Percentiles rank a stretch among this genome's conserved stretches.
Evolutionary conservation across 2,888 invertebrate genomes (phyloP).

Genomic region (Cepaea hortensis): DNA sequence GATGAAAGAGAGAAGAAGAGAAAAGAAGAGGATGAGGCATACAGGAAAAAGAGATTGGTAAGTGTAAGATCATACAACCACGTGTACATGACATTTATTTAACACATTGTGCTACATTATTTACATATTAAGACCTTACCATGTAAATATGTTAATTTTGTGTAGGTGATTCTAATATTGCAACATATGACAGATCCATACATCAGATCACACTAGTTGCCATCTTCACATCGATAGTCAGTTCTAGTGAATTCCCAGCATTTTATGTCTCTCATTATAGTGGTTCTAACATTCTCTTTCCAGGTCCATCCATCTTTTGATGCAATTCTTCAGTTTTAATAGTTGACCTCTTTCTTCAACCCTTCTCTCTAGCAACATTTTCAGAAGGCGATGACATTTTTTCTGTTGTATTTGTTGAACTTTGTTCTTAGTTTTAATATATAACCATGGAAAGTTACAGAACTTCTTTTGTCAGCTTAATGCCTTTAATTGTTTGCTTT

Average conservation of each 20-base stretch:
- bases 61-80: slow-evolving; percentile 27
- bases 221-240: no score
- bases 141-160: no score
- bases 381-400: not conserved
- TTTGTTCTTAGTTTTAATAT: no score
- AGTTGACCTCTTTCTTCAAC: not conserved
- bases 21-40: slow-evolving; percentile 69
- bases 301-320: not conserved
- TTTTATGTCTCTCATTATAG: no score
- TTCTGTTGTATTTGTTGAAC: not conserved
- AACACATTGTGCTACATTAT: no score
- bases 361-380: not conserved
- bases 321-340: not conserved
- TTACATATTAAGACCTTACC: no score
- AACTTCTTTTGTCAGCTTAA: not conserved
- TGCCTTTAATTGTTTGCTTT: not conserved
- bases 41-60: slow-evolving; percentile 71
- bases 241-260: no score
- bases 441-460: not conserved
- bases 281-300: no score
- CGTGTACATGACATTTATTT: no score
- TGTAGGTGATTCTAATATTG: no score
- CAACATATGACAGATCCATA: no score
- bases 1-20: slow-evolving; percentile 61
- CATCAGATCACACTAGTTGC: no score